Evolutionary conservation across 2,797 vertebrate species (phyloP).

Genomic region (Rhinogobio ventralis): DNA sequence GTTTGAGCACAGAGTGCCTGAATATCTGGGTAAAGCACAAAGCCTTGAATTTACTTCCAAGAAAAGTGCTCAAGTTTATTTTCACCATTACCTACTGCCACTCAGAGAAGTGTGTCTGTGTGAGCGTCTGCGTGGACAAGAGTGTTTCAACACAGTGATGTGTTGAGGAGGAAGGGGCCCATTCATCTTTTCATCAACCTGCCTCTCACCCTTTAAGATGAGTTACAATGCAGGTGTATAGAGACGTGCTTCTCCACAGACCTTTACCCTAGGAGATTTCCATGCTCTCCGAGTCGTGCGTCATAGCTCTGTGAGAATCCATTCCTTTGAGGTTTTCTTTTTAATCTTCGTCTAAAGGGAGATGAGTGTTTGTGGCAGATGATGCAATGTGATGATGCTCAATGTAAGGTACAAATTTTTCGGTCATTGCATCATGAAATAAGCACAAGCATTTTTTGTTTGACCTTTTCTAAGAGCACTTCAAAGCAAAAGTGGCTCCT

Average conservation of each 20-base stretch:
- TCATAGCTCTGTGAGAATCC: constrained; percentile 3
- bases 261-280: background rate
- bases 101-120: background rate
- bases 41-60: background rate
- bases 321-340: background rate
- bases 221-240: constrained; percentile 17
- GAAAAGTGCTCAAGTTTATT: background rate
- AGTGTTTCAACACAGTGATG: constrained; percentile 29
- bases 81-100: background rate
- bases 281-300: background rate
- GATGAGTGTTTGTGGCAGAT: constrained; percentile 5
- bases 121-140: constrained; percentile 16
- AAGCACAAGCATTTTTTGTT: constrained; percentile 22
- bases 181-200: constrained; percentile 37
- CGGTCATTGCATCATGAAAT: constrained; percentile 34
- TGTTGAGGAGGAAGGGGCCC: constrained; percentile 19
- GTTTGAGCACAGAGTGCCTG: background rate
- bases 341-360: background rate
- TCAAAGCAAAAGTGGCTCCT: constrained; percentile 33
- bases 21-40: background rate
- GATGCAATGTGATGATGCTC: background rate
- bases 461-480: constrained; percentile 51
- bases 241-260: background rate
- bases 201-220: constrained; percentile 13
- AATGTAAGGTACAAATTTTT: constrained; percentile 20